These are phyloP conservation scores for Lagorchestes hirsutus DNA, from an alignment of 2,797 vertebrate species.

Conservation along the genomic window DNA sequence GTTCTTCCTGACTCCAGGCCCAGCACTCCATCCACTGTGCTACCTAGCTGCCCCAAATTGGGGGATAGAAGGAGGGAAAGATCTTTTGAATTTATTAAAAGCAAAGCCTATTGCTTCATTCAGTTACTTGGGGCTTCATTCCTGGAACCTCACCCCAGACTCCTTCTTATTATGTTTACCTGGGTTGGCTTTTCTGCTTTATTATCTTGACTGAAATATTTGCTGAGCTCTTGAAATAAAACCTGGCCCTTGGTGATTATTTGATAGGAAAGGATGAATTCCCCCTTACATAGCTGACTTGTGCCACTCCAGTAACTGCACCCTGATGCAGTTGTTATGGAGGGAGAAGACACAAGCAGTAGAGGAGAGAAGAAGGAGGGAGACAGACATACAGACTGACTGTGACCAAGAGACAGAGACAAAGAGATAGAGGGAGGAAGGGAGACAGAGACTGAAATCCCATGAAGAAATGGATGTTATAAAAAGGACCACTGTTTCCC, in stretches of 20 bases:
- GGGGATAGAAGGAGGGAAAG: fast-evolving
- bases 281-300: background rate
- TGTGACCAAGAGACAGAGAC: background rate
- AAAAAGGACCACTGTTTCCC: slow-evolving; percentile 67
- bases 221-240: slow-evolving; percentile 15
- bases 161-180: background rate
- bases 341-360: background rate
- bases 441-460: slow-evolving; percentile 29
- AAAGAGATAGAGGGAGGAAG: background rate
- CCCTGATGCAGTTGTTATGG: background rate
- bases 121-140: background rate
- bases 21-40: background rate
- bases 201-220: slow-evolving; percentile 38
- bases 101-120: background rate
- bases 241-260: slow-evolving; percentile 22
- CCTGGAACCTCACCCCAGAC: background rate
- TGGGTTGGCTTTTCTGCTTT: slow-evolving; percentile 39
- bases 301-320: background rate
- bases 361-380: background rate
- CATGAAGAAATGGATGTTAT: slow-evolving; percentile 59
- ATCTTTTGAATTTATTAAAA: background rate
- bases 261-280: slow-evolving; percentile 13
- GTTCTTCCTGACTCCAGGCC: background rate
- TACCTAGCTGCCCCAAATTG: background rate
- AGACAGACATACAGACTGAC: background rate